phyloP scores from a whole-genome alignment of 2,797 vertebrate species.

The Vultur gryphus region DNA sequence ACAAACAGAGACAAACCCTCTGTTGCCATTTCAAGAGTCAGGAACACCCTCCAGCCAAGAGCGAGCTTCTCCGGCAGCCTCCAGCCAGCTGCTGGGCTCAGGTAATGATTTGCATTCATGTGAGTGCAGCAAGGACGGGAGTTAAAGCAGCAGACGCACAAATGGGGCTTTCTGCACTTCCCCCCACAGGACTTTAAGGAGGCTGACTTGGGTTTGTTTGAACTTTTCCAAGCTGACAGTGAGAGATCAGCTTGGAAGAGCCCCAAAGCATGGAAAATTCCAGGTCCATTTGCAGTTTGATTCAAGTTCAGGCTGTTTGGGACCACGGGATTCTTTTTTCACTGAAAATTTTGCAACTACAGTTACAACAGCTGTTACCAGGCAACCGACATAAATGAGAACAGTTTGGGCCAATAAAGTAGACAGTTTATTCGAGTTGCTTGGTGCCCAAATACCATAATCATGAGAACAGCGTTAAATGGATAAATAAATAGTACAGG shows the following conservation, averaged over 20 bases:
- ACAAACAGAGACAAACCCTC: background rate
- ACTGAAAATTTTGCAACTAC: slow-evolving; percentile 47
- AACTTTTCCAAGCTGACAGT: background rate
- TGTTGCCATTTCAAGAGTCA: background rate
- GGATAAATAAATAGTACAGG: background rate
- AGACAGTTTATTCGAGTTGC: slow-evolving; percentile 19
- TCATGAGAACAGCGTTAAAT: slow-evolving; percentile 12
- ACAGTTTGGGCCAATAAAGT: background rate
- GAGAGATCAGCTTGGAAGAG: background rate
- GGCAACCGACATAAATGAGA: slow-evolving; percentile 30
- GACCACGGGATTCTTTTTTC: background rate
- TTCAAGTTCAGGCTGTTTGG: background rate
- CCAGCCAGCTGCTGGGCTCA: background rate
- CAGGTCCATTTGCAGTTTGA: background rate
- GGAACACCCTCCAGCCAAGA: background rate
- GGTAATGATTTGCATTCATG: background rate
- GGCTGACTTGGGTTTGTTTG: background rate
- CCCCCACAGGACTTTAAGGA: background rate
- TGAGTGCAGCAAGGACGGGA: background rate
- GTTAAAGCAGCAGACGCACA: background rate
- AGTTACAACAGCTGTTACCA: slow-evolving; percentile 40
- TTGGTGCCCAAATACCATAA: slow-evolving; percentile 37
- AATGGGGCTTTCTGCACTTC: background rate
- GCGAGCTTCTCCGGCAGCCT: background rate
- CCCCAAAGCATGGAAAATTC: slow-evolving; percentile 38